Percentiles rank a stretch among this genome's conserved stretches.
Evolutionary conservation across 2,888 invertebrate genomes (phyloP).

Genomic region (Achlya flavicornis): DNA sequence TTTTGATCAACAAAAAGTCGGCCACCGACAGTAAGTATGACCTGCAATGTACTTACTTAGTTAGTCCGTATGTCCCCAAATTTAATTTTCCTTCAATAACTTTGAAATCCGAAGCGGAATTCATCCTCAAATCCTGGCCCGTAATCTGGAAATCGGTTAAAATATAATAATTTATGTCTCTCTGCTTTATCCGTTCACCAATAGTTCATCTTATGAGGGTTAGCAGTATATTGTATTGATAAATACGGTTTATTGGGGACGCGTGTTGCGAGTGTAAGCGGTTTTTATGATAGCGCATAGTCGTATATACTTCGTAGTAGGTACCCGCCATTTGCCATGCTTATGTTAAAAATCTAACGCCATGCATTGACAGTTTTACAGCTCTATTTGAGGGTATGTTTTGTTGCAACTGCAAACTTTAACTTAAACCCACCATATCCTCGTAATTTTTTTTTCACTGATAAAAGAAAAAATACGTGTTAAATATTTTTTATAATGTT

Average conservation of each 20-base stretch:
- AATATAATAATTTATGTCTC: conserved; percentile 28
- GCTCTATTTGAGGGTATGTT: too few species aligned
- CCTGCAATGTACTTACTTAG: neutral
- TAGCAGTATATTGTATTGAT: conserved; percentile 36
- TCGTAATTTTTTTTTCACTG: too few species aligned
- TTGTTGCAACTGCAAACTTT: too few species aligned
- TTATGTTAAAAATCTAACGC: too few species aligned
- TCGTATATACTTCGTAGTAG: too few species aligned
- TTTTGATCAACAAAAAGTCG: too few species aligned
- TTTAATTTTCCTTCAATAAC: neutral
- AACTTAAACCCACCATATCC: too few species aligned
- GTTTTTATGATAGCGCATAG: neutral
- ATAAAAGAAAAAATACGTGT: too few species aligned
- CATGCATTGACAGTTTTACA: too few species aligned
- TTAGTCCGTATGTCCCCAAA: neutral
- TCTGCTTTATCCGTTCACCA: conserved; percentile 35
- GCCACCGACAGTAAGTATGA: too few species aligned
- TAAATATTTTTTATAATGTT: too few species aligned
- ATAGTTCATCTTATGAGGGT: conserved; percentile 32
- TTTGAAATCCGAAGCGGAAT: neutral
- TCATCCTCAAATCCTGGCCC: conserved; percentile 23
- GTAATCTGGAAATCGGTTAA: conserved; percentile 21
- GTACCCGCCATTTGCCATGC: too few species aligned
- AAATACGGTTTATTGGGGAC: conserved; percentile 27
- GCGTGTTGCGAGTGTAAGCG: conserved; percentile 22